Conservation (phyloP, 2,797 vertebrate genomes). For the Spinibarbus caldwelli region DNA sequence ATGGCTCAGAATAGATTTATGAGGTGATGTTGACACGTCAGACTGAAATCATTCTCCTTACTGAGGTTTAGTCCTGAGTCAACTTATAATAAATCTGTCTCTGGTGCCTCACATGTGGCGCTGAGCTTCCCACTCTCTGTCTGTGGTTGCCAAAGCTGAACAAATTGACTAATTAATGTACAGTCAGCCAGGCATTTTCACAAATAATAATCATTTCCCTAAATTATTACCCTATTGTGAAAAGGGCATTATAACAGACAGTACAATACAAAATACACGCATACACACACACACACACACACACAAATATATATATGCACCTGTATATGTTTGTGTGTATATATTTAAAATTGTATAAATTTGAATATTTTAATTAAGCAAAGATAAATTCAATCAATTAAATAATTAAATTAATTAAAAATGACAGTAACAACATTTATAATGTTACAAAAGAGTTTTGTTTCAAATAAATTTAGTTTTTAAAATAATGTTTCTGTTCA, state of each 20-base stretch:
- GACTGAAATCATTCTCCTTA: constrained; percentile 45
- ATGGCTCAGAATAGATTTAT: constrained; percentile 21
- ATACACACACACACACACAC: too few species aligned
- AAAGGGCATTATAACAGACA: neutral
- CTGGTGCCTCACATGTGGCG: neutral
- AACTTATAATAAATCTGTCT: constrained; percentile 28
- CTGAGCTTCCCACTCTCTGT: neutral
- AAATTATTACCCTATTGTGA: neutral
- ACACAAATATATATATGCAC: too few species aligned
- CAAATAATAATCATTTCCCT: neutral
- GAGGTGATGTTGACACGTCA: constrained; percentile 16
- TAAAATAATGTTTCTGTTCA: too few species aligned
- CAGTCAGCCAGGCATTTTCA: neutral
- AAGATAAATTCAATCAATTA: neutral
- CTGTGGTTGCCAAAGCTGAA: neutral
- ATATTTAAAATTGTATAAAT: too few species aligned
- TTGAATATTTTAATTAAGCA: neutral
- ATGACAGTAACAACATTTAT: too few species aligned
- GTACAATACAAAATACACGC: neutral
- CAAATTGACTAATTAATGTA: neutral
- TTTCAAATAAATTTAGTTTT: too few species aligned
- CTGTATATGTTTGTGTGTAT: too few species aligned
- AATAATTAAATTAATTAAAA: too few species aligned
- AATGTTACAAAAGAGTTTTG: too few species aligned
- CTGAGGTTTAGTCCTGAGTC: constrained; percentile 36